phyloP scores from a whole-genome alignment of 2,888 invertebrate genomes.

The Dorcus parallelipipedus region DNA sequence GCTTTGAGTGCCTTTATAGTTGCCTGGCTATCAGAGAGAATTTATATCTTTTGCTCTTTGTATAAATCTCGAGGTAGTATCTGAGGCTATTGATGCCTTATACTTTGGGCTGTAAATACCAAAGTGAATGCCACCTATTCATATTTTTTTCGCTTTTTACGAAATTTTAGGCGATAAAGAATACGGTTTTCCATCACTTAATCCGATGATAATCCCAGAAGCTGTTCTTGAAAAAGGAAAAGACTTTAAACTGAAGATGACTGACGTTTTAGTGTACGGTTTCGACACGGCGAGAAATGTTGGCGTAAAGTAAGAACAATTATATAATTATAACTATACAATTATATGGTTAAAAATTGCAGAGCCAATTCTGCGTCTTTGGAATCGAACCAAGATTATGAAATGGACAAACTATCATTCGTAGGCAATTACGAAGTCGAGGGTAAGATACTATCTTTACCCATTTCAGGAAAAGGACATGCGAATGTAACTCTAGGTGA shows the following conservation, averaged over 20 bases:
- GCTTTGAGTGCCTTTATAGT: no score
- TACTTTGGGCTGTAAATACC: no score
- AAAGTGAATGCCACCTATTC: neutral
- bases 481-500: slow-evolving; percentile 8
- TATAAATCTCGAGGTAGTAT: no score
- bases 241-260: slow-evolving; percentile 24
- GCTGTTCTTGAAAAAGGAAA: slow-evolving; percentile 22
- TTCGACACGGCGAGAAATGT: slow-evolving; percentile 23
- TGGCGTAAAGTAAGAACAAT: slow-evolving; percentile 23
- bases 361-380: neutral
- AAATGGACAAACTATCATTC: slow-evolving; percentile 1
- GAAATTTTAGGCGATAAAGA: slow-evolving; percentile 28
- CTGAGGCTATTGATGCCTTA: no score
- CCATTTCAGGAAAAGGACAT: slow-evolving; percentile 7
- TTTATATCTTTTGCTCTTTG: no score
- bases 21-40: no score
- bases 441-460: slow-evolving; percentile 6
- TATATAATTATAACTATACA: neutral
- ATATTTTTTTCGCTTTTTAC: no score
- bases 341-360: neutral
- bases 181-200: slow-evolving; percentile 30
- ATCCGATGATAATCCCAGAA: slow-evolving; percentile 28
- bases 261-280: slow-evolving; percentile 24
- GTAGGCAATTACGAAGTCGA: slow-evolving; percentile 11
- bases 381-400: no score